Evolutionary conservation across 2,888 invertebrate genomes (phyloP), one percentile per base, ranked within the genome.

Genomic region (Gasteruption jaculator): DNA sequence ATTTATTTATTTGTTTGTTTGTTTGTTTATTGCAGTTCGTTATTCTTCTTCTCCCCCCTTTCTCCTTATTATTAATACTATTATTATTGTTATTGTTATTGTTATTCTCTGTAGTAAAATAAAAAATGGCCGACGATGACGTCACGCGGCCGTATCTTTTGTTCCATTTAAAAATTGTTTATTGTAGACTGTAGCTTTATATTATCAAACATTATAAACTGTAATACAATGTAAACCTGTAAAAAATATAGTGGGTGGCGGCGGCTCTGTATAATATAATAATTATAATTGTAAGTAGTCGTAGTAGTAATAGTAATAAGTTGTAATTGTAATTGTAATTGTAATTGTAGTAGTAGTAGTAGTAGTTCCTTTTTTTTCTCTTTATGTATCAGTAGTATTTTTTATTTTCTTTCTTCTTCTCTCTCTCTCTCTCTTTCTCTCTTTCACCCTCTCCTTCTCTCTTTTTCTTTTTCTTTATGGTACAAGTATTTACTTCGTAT

Each of bases 171-270:
- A n/a, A n/a, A n/a, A n/a, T n/a, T n/a, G n/a, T n/a, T 63, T 63
- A 62, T 64, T 67, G 68, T 68, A 68, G n/a, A n/a, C n/a, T n/a
- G n/a, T n/a, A n/a, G n/a, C n/a, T n/a, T n/a, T n/a, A n/a, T n/a
- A n/a, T n/a, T 70, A 70, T 70, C 67, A 70, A 70, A 70, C 65
- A 66, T 70, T 70, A 68, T 69, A 70, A 70, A 70, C 67, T 69
- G 70, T 70, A 69, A 70, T 70, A 70, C 67, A 70, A 69, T 69
- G 69, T 69, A 70, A 70, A 70, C 69, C 70, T 70, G 70, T 70
- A 70, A 70, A 70, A 70, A 70, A 70, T 70, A 70, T 70, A 70
- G 65, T 70, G 68, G 67, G 67, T 70, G 70, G 63, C 67, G 67
- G 64, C 62, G 67, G 68, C 68, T 70, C 69, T 70, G 67, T 69